A percentile compares a stretch with the other conserved stretches of the same genome.
These are phyloP conservation scores for Thalassarche chlororhynchos DNA, from an alignment of 2,113 vertebrate species.

Conservation along the genomic window DNA sequence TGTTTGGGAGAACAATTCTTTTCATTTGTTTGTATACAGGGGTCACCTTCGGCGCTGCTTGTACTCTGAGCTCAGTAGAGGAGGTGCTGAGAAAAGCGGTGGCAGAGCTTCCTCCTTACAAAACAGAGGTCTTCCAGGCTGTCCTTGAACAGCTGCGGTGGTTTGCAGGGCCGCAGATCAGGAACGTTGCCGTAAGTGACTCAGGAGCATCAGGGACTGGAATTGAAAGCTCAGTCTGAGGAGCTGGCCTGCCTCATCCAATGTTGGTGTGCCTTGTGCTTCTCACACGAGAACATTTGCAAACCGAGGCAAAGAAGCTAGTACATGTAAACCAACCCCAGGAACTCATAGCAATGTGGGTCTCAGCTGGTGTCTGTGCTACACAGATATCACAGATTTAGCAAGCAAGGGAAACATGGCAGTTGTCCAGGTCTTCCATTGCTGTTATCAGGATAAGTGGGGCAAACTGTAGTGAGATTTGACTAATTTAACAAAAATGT, in stretches of 20 bases:
- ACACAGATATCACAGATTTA: neutral
- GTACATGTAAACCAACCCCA: neutral
- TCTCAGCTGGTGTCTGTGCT: neutral
- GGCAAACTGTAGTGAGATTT: neutral
- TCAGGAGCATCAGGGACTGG: neutral
- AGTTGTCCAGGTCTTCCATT: neutral
- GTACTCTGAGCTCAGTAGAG: conserved; percentile 81
- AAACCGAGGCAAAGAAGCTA: neutral
- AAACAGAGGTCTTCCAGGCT: conserved; percentile 85
- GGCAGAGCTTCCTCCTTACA: conserved; percentile 73
- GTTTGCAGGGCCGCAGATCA: conserved; percentile 94
- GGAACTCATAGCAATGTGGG: neutral
- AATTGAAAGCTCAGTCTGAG: neutral
- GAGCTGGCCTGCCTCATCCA: neutral
- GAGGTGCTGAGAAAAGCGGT: conserved; percentile 75
- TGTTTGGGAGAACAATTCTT: neutral
- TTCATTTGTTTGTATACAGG: conserved; percentile 69
- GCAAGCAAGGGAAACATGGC: neutral
- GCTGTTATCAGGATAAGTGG: neutral
- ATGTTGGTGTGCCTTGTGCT: neutral
- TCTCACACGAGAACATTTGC: neutral
- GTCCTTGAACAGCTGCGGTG: conserved; percentile 91
- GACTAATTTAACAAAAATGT: neutral
- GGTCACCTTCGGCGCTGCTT: conserved; percentile 86
- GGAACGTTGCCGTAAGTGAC: conserved; percentile 91